Base-by-base conservation (phyloP, 92 coral and sea anemone species). In the Palythoa grandis region DNA sequence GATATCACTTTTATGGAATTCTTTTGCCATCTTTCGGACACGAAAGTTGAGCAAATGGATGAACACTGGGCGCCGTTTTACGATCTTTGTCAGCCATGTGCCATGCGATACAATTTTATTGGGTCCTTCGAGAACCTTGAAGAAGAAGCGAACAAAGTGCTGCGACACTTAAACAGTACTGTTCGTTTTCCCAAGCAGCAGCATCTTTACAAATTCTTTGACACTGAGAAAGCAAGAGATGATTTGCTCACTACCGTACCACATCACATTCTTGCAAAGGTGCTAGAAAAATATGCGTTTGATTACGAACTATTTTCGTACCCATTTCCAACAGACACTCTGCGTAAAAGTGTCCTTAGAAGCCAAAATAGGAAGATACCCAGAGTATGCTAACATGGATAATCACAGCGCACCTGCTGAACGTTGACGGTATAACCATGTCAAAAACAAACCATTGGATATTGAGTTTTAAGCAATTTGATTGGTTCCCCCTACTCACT, bases 61-160 rank as follows among this genome's bases (percentile, higher is more conserved):
- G 95, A 78, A 35, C 98, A 94, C 37, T 94, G 98, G 98, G 89
- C 91, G 92, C 94, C 98, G 16, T 88, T 76, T 70, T 48, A 88
- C 40, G 82, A 88, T 15, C 83, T 94, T 19, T 94, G 95, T 65
- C 95, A 90, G 72, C 98, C 98, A 14, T 94, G 98, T 83, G 98
- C 89, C 1, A 90, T 92, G 79, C 69, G 77, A 0, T 94, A 94
- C 56, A 87, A 94, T 73, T 94, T 94, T 72, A 76, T 94, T 9
- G 98, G 98, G 2, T 92, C 98, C 7, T 86, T 94, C 75, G 95
- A 94, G 15, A 84, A 91, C 52, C 86, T 94, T 12, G 79, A 67
- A 22, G 72, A 83, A 25, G 98, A 94, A 57, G 88, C 98, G 7
- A 16, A 85, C 61, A 72, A 84, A 43, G 94, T 94, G 11, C 83